phyloP scores from a whole-genome alignment of 2,888 invertebrate genomes.

The Ornithoptera priamus region DNA sequence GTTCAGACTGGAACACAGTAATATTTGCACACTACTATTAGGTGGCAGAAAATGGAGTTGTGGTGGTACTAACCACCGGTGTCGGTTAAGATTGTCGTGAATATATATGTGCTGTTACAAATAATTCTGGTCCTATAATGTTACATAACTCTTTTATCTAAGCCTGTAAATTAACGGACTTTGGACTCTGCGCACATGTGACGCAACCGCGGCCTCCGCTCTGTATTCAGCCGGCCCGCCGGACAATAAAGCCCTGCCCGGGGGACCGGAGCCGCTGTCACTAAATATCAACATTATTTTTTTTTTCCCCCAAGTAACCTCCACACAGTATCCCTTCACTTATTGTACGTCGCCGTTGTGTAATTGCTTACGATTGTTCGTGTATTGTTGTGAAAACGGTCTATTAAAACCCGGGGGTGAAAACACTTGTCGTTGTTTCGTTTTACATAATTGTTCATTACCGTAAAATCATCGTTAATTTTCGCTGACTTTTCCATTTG shows the following conservation, averaged over 20 bases:
- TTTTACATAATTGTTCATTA: neutral
- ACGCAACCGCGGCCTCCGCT: slow-evolving; percentile 39
- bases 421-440: neutral
- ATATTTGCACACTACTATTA: no score
- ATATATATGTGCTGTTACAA: no score
- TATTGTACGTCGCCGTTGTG: slow-evolving; percentile 32
- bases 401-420: slow-evolving; percentile 7
- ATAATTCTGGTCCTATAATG: neutral
- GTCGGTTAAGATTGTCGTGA: no score
- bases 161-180: slow-evolving; percentile 2
- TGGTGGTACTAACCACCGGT: no score
- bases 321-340: slow-evolving; percentile 12
- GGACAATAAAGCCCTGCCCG: slow-evolving; percentile 52
- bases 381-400: slow-evolving; percentile 21
- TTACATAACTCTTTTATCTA: neutral
- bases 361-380: slow-evolving; percentile 35
- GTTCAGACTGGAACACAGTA: no score
- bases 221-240: slow-evolving; percentile 51
- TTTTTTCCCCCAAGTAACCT: slow-evolving; percentile 40
- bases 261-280: slow-evolving; percentile 49
- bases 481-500: neutral
- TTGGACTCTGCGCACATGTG: slow-evolving; percentile 10
- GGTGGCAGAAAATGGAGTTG: no score
- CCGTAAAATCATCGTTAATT: neutral
- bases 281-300: slow-evolving; percentile 60